Base-by-base conservation (phyloP, 1,140 invertebrate species). In the Bombus affinis region DNA sequence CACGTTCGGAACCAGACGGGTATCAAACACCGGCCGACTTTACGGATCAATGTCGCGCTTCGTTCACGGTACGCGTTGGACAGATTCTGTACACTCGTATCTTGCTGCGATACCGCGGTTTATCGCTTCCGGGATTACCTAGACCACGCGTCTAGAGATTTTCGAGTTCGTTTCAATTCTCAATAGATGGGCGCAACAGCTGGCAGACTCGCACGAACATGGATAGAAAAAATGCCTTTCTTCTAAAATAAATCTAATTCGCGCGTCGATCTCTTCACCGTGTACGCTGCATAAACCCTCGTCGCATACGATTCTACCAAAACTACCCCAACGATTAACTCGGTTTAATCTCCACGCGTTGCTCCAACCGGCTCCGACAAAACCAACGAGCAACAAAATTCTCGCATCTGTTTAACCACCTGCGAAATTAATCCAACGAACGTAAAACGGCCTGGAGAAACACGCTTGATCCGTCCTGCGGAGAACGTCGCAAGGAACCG, bases 111-210 rank as follows among this genome's bases (percentile, higher is more conserved):
- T 62, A 28, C 57, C 25, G 79, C 39, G 44, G 57, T 84, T 84
- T 83, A 75, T 84, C 86, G 32, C 47, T 86, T 79, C 39, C 47
- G 25, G n/a, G 53, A 70, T 83, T 53, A 10, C 5, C 59, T 15
- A 53, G 47, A 18, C 25, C 35, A 15, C 18, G 42, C 28, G 28
- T 10, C 8, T 18, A 2, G 42, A 75, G n/a, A n/a, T 75, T 75
- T 39, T 37, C 32, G 15, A 47, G 10, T 39, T 44, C 53, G 13
- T 62, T 65, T 62, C 70, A 18, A 73, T 81, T 65, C 3, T 53
- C 22, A 44, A 53, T n/a, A 25, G 32, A n/a, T 37, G 72, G 39
- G 32, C 22, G 15, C 42, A 5, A 39, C 39, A 15, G 13, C 13
- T 47, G 44, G 13, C 4, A 47, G 18, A 73, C 25, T 25, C 1